These are phyloP conservation scores for Melieria crassipennis DNA, from an alignment of 2,888 invertebrate genomes.

Conservation along the genomic window DNA sequence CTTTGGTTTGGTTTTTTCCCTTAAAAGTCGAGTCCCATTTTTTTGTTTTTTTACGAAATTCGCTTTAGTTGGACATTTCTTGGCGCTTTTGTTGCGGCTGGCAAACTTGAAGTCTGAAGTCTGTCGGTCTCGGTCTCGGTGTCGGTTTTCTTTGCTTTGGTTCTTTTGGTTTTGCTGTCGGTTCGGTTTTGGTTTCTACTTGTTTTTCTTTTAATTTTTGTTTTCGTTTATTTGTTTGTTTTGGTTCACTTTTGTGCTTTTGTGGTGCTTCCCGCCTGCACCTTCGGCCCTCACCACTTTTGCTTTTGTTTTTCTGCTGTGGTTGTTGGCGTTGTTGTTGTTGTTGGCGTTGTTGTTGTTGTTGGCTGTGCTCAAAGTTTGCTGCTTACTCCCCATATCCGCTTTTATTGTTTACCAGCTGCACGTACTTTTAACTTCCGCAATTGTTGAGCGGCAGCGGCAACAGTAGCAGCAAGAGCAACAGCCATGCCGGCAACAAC, in stretches of 20 bases:
- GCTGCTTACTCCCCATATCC: too few relatives aligned
- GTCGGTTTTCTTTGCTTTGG: too few relatives aligned
- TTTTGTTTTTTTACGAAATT: too few relatives aligned
- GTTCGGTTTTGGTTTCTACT: slow-evolving; percentile 2
- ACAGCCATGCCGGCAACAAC: too few relatives aligned
- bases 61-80: too few relatives aligned
- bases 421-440: slow-evolving; percentile 1
- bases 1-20: background rate
- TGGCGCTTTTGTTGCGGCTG: too few relatives aligned
- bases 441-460: background rate
- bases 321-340: background rate
- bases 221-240: background rate
- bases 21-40: too few relatives aligned
- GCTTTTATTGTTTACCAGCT: too few relatives aligned
- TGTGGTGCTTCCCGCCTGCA: background rate
- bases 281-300: background rate
- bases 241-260: slow-evolving; percentile 1
- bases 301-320: background rate
- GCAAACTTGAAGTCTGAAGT: too few relatives aligned
- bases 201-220: background rate
- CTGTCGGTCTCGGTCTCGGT: too few relatives aligned
- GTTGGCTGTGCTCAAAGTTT: too few relatives aligned
- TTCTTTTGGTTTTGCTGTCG: background rate
- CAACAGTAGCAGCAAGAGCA: too few relatives aligned
- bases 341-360: background rate